Evolutionary conservation across 2,797 vertebrate genomes (phyloP).

Genomic region (Cottoperca gobio): DNA sequence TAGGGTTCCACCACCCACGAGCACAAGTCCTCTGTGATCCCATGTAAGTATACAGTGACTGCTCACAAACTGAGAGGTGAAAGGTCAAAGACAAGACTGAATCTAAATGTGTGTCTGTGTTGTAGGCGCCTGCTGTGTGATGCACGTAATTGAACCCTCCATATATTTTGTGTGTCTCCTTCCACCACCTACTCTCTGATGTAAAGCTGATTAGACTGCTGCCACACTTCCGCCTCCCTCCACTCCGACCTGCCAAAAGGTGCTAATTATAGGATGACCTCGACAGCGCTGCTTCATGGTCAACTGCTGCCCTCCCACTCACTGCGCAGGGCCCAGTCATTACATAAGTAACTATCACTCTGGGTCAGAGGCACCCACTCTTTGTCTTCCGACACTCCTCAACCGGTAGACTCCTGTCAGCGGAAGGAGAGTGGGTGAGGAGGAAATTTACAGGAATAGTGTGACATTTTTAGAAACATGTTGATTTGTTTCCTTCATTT

Average conservation of each 20-base stretch:
- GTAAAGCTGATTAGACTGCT: constrained; percentile 61
- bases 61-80: background rate
- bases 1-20: background rate
- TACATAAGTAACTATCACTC: constrained; percentile 52
- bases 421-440: constrained; percentile 10
- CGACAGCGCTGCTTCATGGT: constrained; percentile 49
- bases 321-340: constrained; percentile 45
- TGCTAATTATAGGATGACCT: constrained; percentile 73
- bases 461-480: background rate
- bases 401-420: background rate
- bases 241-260: constrained; percentile 58
- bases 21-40: background rate
- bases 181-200: constrained; percentile 46
- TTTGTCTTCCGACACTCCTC: constrained; percentile 38
- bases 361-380: constrained; percentile 53
- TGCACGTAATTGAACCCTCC: constrained; percentile 30
- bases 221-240: constrained; percentile 49
- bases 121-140: background rate
- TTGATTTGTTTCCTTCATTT: background rate
- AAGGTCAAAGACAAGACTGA: background rate
- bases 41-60: background rate
- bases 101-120: background rate
- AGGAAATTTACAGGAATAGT: constrained; percentile 2
- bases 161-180: constrained; percentile 25
- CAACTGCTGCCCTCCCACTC: constrained; percentile 60